A percentile compares a stretch with the other conserved stretches of the same genome.
phyloP scores from a whole-genome alignment of 92 coral and sea anemone species.

The Zoanthus solanderi region DNA sequence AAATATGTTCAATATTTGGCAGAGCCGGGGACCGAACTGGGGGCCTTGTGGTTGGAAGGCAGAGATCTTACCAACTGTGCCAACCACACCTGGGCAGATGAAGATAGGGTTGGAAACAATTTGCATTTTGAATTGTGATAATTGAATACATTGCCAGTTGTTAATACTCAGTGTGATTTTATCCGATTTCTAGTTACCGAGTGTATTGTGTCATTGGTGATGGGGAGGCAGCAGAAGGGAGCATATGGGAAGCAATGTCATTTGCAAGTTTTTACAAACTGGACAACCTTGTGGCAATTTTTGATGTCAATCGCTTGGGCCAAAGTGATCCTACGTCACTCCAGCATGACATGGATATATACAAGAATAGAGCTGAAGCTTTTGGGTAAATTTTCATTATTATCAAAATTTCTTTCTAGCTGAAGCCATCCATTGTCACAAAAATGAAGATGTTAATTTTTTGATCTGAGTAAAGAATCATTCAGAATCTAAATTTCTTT shows the following conservation, averaged over 20 bases:
- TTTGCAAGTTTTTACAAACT: slow-evolving; percentile 94
- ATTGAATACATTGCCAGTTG: too few species aligned
- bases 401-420: too few species aligned
- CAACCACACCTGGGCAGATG: too few species aligned
- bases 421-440: background rate
- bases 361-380: slow-evolving; percentile 91
- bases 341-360: slow-evolving; percentile 81
- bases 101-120: too few species aligned
- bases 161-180: background rate
- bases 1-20: too few species aligned
- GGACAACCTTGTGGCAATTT: slow-evolving; percentile 93
- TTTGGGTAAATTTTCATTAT: slow-evolving; percentile 79
- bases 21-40: too few species aligned
- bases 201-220: slow-evolving; percentile 93
- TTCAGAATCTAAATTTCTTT: too few species aligned
- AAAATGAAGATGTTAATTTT: too few species aligned
- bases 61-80: too few species aligned
- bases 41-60: too few species aligned
- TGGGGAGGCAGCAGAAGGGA: slow-evolving; percentile 96
- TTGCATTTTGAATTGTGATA: too few species aligned
- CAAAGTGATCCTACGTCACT: slow-evolving; percentile 95
- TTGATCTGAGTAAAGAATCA: too few species aligned
- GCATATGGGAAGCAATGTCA: slow-evolving; percentile 98
- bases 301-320: slow-evolving; percentile 98
- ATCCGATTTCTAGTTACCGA: slow-evolving; percentile 73